These are phyloP conservation scores for Aphaenogaster floridana DNA, from an alignment of 1,140 invertebrate genomes.

Conservation along the genomic window DNA sequence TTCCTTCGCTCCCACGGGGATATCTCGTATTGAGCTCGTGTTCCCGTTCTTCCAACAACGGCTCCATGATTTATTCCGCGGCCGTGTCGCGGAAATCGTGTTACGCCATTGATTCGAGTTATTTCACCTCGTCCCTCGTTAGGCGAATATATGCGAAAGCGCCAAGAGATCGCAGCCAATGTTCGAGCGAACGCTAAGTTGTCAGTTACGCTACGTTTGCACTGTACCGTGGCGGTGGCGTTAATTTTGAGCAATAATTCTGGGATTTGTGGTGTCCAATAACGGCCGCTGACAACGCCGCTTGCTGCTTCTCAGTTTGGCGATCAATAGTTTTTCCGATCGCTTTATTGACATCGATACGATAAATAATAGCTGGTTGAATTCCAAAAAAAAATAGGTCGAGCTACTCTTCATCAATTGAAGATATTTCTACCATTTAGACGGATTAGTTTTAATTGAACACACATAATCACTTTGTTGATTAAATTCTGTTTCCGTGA, in stretches of 20 bases:
- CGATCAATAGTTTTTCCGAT: slow-evolving; percentile 1
- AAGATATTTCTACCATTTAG: slow-evolving; percentile 1
- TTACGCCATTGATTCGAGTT: slow-evolving; percentile 56
- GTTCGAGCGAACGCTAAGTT: slow-evolving; percentile 31
- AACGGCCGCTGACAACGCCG: slow-evolving; percentile 38
- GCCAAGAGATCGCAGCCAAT: slow-evolving; percentile 41
- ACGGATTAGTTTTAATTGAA: slow-evolving; percentile 1
- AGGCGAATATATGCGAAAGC: slow-evolving; percentile 36
- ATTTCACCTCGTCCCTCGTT: slow-evolving; percentile 53
- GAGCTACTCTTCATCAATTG: background rate
- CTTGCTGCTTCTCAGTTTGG: slow-evolving; percentile 38
- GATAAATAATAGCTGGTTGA: slow-evolving; percentile 37
- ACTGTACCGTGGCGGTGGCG: background rate
- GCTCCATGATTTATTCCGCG: slow-evolving; percentile 53
- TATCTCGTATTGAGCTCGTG: slow-evolving; percentile 53
- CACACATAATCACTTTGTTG: background rate
- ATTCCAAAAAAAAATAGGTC: background rate
- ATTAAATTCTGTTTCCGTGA: background rate
- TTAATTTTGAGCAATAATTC: slow-evolving; percentile 68
- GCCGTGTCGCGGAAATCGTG: slow-evolving; percentile 47
- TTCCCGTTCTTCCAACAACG: slow-evolving; percentile 53
- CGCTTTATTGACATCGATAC: background rate
- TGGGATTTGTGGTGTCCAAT: slow-evolving; percentile 48
- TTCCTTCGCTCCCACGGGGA: background rate
- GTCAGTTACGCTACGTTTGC: slow-evolving; percentile 48